Evolutionary conservation across 2,113 vertebrate species (phyloP), one percentile per base, ranked within the genome.

Genomic region (Tachysurus vachellii): DNA sequence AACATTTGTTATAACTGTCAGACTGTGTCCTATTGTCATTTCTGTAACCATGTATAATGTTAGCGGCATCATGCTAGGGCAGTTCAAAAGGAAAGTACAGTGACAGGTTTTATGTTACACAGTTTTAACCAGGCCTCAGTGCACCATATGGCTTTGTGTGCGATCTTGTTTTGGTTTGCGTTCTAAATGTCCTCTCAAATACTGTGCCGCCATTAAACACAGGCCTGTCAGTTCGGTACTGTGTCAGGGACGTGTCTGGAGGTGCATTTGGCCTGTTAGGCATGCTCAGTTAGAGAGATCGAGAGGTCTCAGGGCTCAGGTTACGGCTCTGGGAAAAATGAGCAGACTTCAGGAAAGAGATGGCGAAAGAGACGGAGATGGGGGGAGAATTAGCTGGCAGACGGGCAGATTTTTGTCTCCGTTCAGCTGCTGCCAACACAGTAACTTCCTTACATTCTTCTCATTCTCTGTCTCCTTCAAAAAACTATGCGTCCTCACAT

Each of bases 291-390:
- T 92, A 88, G 57, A 73, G 85, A 79, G 75, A 84, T 73, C 2
- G 86, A 77, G 64, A 83, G 66, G 54, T 44, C 86, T n/a, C 68
- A 2, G 82, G 50, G 91, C 92, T 95, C 93, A 83, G 89, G 90
- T 95, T 95, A 93, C 94, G 91, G 92, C 92, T 82, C 91, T 91
- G 91, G 93, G 93, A 94, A 94, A 90, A 93, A 92, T 91, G 93
- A 91, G 90, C 86, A 88, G 88, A 90, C 91, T 87, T 88, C 91
- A 89, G 88, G 91, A 92, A 92, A 94, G 77, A 89, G 79, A 82
- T 68, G 83, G 64, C 16, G 57, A 83, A 85, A 86, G 76, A 57
- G 88, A 71, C 23, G 5, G 31, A 42, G 82, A 36, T 19, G n/a
- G 14, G 42, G 93, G 86, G 90, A 89, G 93, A 93, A 94, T 92